Evolutionary conservation across 1,140 invertebrate genomes (phyloP), one percentile per base, ranked within the genome.

Genomic region (Druon quercuslanigerum): DNA sequence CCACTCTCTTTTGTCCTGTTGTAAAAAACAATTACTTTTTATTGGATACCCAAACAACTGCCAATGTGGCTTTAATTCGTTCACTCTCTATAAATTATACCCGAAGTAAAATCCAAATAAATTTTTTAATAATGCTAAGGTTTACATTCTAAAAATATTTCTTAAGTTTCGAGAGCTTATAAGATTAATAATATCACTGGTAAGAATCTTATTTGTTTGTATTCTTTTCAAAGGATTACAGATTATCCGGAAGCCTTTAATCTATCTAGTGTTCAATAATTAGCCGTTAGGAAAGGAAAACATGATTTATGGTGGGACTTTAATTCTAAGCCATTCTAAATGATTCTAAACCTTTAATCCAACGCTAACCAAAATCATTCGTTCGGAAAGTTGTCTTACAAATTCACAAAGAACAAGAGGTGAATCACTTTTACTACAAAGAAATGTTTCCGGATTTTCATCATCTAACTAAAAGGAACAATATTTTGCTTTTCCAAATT

Each of bases 141-240:
- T 8, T 54, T 8, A 9, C 7, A 16, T 12, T 16, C 2, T n/a
- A 40, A 66, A 66, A 25, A 33, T 33, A 33, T 66, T 66, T 16
- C 25, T 40, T 16, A 19, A 17, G 17, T 56, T 19, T 56, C 54
- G 19, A 56, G 54, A 56, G 52, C 6, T 14, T 66, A 66, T 66
- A 66, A 25, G 60, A 66, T 66, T 66, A 66, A 66, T 40, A 16
- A 25, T 66, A 66, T 66, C 60, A 66, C 60, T 66, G 33, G 60
- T 66, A 40, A 66, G 40, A 66, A 66, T 66, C 60, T 66, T 66
- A 66, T 66, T 66, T 66, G 60, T 66, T 66, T 66, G 60, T 66
- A 66, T 66, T 46, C 60, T 66, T 66, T 66, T 33, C 60, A 66
- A 66, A n/a, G 60, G 60, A 66, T 66, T 66, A 66, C 33, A 66